Conservation (phyloP, 1,140 invertebrate species). For the Drosophila repletoides region DNA sequence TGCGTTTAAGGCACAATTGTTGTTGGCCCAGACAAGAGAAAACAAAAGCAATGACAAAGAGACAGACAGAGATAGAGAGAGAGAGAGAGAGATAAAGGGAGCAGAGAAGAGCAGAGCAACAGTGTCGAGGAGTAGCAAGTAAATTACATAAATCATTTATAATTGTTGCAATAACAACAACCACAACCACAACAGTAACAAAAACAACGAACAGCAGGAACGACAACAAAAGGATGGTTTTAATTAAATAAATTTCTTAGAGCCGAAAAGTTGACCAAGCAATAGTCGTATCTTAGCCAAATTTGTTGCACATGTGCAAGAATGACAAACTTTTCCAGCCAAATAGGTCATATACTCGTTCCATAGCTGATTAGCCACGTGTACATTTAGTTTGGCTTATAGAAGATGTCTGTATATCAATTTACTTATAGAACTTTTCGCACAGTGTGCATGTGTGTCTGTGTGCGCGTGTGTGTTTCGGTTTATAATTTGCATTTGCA, state of each 20-base stretch:
- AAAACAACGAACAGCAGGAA: constrained; percentile 18
- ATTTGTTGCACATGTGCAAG: constrained; percentile 39
- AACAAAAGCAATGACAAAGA: not conserved
- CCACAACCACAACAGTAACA: constrained; percentile 14
- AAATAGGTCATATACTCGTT: constrained; percentile 34
- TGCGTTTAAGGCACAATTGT: not conserved
- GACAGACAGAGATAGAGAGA: not conserved
- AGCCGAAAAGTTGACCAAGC: constrained; percentile 25
- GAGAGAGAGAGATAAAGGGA: constrained; percentile 17
- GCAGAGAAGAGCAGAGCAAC: constrained; percentile 9
- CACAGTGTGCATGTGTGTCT: not conserved
- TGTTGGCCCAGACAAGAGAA: not conserved
- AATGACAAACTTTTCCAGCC: constrained; percentile 35
- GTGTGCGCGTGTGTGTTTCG: constrained; percentile 35
- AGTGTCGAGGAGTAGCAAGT: constrained; percentile 27
- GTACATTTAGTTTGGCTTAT: not conserved
- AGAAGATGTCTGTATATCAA: constrained; percentile 50
- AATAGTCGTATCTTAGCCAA: constrained; percentile 26
- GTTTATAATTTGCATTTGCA: constrained; percentile 53
- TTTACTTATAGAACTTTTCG: constrained; percentile 47
- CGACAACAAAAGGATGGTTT: constrained; percentile 36
- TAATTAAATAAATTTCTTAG: constrained; percentile 70
- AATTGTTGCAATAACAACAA: constrained; percentile 59
- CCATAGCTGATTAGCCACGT: not conserved
- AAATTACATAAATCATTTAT: constrained; percentile 78